phyloP scores from a whole-genome alignment of 2,113 vertebrate species.

The Solenodon paradoxus region DNA sequence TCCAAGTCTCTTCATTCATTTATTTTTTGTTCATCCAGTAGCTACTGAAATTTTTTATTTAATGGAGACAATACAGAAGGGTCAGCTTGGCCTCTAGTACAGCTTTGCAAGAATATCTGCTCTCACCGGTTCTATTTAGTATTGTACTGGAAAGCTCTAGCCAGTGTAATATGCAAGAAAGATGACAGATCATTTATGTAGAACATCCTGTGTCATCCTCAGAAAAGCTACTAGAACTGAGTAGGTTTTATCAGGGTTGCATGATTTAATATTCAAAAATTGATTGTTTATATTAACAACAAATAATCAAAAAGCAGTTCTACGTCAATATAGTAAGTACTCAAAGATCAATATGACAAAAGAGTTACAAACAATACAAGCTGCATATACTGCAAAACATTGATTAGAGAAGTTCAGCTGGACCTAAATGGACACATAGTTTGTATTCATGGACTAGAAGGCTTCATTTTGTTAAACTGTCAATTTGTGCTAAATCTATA shows the following conservation, averaged over 20 bases:
- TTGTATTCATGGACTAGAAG: background rate
- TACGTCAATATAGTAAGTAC: background rate
- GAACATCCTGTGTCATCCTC: background rate
- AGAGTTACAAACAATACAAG: background rate
- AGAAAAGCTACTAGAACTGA: background rate
- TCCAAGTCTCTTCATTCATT: background rate
- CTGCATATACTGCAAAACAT: background rate
- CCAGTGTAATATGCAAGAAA: background rate
- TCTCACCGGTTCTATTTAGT: background rate
- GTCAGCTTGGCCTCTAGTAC: background rate
- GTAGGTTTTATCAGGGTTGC: background rate
- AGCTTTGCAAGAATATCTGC: background rate
- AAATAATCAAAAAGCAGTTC: background rate
- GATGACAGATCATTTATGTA: background rate
- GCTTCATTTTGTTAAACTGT: background rate
- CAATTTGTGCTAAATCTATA: background rate
- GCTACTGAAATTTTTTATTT: background rate
- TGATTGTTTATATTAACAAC: background rate
- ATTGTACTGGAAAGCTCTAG: background rate
- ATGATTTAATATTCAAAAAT: background rate
- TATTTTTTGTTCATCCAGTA: background rate
- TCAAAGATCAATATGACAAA: background rate
- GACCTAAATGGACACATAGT: background rate
- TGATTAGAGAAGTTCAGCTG: background rate
- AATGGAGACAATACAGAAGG: background rate